phyloP scores from a whole-genome alignment of 2,113 vertebrate genomes.

The Cyanoramphus novaezelandiae region DNA sequence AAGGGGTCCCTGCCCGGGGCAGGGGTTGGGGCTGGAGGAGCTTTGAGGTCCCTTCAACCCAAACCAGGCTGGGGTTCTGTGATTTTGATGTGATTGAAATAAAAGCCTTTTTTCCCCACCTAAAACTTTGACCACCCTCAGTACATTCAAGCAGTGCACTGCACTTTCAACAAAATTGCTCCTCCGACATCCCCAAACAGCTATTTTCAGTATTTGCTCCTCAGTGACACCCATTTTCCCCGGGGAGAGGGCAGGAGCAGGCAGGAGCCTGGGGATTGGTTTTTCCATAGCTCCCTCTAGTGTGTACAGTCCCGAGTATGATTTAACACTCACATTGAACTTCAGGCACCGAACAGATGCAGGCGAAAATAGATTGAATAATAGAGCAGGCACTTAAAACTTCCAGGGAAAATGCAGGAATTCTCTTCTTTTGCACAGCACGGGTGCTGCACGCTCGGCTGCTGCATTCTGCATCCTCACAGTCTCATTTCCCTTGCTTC shows the following conservation, averaged over 20 bases:
- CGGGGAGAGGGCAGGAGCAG: neutral
- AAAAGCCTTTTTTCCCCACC: neutral
- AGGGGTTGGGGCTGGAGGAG: neutral
- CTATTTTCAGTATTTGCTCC: neutral
- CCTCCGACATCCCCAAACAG: neutral
- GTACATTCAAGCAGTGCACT: neutral
- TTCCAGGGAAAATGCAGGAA: neutral
- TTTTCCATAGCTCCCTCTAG: constrained; percentile 62
- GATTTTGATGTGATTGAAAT: neutral
- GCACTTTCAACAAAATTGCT: neutral
- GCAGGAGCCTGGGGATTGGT: neutral
- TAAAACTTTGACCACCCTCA: neutral
- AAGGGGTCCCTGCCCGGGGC: neutral
- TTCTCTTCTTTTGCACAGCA: neutral
- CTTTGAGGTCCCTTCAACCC: neutral
- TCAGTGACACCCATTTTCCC: neutral
- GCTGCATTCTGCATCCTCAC: neutral
- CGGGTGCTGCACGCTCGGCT: rapidly evolving
- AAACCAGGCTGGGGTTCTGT: neutral
- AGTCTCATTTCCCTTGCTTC: neutral
- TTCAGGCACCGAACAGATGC: rapidly evolving
- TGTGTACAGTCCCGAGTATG: neutral
- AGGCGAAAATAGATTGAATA: neutral
- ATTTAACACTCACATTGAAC: neutral
- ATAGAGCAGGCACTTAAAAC: neutral